Conservation (phyloP, 2,113 vertebrate species). For the Triplophysa dalaica region DNA sequence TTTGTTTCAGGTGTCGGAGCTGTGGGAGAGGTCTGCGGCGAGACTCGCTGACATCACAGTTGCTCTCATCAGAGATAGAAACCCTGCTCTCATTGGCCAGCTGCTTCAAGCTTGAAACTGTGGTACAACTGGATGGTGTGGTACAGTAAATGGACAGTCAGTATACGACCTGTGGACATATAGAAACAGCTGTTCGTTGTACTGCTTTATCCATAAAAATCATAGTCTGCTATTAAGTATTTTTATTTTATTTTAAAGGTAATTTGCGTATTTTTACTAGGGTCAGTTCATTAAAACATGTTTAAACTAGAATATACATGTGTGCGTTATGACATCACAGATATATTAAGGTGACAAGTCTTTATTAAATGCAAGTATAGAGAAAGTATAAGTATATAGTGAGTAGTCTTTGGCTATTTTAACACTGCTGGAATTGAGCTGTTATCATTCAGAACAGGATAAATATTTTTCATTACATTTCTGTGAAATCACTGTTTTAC, state of each 20-base stretch:
- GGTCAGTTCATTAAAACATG: not conserved
- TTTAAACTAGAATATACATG: too few species aligned
- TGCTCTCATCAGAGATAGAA: slow-evolving; percentile 69
- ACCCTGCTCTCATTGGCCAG: slow-evolving; percentile 70
- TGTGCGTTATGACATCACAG: not conserved
- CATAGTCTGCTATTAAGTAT: not conserved
- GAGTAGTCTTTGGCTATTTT: too few species aligned
- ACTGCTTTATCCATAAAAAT: not conserved
- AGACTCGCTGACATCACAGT: slow-evolving; percentile 62
- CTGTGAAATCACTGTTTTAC: not conserved
- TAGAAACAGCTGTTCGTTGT: not conserved
- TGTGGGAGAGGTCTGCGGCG: slow-evolving; percentile 63
- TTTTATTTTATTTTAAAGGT: too few species aligned
- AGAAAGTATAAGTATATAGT: too few species aligned
- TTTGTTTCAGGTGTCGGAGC: slow-evolving; percentile 59
- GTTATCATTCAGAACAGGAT: too few species aligned
- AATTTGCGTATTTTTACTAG: not conserved
- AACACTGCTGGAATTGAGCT: too few species aligned
- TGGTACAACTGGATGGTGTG: not conserved
- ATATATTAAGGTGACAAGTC: too few species aligned
- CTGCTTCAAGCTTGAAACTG: slow-evolving; percentile 68
- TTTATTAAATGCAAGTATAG: too few species aligned
- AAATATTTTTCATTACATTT: too few species aligned
- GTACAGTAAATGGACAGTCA: not conserved
- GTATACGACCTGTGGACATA: not conserved